Evolutionary conservation across 2,888 invertebrate genomes (phyloP), one percentile per base, ranked within the genome.

Genomic region (Drosophila neonasuta): DNA sequence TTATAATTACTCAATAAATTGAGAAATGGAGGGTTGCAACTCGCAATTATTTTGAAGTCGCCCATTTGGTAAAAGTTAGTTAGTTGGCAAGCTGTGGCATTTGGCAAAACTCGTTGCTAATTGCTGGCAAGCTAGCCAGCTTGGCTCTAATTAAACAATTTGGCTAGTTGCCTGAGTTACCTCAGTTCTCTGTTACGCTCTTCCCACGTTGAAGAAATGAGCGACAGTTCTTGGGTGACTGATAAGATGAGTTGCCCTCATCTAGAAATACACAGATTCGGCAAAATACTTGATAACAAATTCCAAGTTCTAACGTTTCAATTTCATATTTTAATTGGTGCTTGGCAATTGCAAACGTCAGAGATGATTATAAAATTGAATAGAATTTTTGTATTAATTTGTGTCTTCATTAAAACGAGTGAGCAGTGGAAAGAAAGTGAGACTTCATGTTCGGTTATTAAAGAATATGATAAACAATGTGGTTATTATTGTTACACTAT

Each of bases 401-500:
- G 11, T 41, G 24, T 17, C 1, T 13, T 56, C 0, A n/a, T 52
- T 1, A 4, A 17, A 20, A 13, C 32, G 5, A 66, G 44, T 51
- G 55, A 32, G 6, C 29, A 65, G 20, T 29, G 9, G 1, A 7
- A 48, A 7, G 17, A 41, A n/a, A 17, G 2, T 30, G 24, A 36
- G 11, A 4, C 54, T 36, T 8, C 8, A 5, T 56, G 57, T n/a
- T 6, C 15, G 10, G n/a, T 10, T 5, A 2, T 9, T 7, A 13
- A 42, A 15, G 4, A 36, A 8, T 17, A 42, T 15, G 57, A 67
- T 3, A 11, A 48, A 1, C 13, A 36, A 30, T 68, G 67, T 20
- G 20, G 49, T 10, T 30, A 41, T 10, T 55, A 59, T 30, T 66
- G 66, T 20, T 65, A 68, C 46, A 17, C n/a, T 3, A 10, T 50